These are phyloP conservation scores for Sarcophaga rosellei DNA, from an alignment of 2,888 invertebrate genomes.

Conservation along the genomic window DNA sequence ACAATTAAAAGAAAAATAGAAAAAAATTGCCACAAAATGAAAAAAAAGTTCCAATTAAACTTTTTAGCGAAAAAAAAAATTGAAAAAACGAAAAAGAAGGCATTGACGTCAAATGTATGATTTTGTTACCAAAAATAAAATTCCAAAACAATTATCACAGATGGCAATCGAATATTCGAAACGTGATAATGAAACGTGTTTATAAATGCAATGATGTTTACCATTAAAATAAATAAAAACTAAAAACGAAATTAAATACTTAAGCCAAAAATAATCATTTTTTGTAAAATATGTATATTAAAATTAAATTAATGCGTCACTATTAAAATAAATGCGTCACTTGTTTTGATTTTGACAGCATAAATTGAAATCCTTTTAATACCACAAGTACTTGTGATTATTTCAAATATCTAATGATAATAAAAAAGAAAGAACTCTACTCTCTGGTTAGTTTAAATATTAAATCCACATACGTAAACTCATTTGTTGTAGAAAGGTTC, in stretches of 20 bases:
- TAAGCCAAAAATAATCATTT: slow-evolving; percentile 8
- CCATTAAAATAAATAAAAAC: neutral
- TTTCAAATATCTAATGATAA: no score
- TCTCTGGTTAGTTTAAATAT: slow-evolving; percentile 2
- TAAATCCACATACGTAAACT: neutral
- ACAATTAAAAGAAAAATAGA: neutral
- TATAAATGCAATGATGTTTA: neutral
- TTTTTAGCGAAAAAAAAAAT: neutral
- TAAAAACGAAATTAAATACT: neutral
- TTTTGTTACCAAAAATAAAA: slow-evolving; percentile 9
- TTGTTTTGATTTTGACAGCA: neutral
- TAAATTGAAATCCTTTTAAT: no score
- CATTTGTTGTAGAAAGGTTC: neutral
- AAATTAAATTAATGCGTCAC: neutral
- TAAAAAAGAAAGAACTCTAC: neutral
- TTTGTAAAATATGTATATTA: neutral
- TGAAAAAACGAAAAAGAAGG: neutral
- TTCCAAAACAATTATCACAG: slow-evolving; percentile 6
- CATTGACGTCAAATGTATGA: slow-evolving; percentile 36
- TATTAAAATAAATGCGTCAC: neutral
- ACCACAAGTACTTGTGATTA: no score
- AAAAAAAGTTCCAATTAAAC: neutral
- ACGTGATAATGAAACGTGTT: slow-evolving; percentile 31
- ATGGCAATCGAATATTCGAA: slow-evolving; percentile 22
- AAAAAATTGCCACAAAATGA: neutral